phyloP scores from a whole-genome alignment of 2,888 invertebrate genomes.

The Acleris emargana region DNA sequence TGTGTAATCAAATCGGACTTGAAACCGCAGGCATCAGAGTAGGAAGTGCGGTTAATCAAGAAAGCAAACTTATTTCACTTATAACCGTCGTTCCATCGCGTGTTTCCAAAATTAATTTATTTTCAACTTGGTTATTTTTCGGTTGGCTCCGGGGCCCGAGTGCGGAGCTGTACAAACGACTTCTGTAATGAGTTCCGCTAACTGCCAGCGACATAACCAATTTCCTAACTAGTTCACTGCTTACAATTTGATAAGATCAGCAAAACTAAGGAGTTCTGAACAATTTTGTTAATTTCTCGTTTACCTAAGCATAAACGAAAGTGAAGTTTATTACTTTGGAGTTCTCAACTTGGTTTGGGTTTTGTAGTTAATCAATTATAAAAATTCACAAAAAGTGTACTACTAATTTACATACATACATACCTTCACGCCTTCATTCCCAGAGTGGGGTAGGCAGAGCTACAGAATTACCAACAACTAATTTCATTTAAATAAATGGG shows the following conservation, averaged over 20 bases:
- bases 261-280: constrained; percentile 39
- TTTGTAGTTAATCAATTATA: neutral
- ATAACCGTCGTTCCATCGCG: constrained; percentile 71
- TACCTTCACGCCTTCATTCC: no score
- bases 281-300: constrained; percentile 39
- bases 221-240: constrained; percentile 51
- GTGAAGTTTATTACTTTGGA: constrained; percentile 12
- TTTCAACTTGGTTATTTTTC: constrained; percentile 59
- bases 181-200: constrained; percentile 65
- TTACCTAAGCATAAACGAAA: constrained; percentile 14
- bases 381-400: no score
- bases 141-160: constrained; percentile 50
- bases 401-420: no score
- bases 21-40: constrained; percentile 62
- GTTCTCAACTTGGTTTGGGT: neutral
- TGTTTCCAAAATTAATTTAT: constrained; percentile 76
- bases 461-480: no score
- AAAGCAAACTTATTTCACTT: constrained; percentile 68
- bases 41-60: constrained; percentile 63
- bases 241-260: constrained; percentile 49
- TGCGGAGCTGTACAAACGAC: constrained; percentile 65
- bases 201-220: constrained; percentile 62
- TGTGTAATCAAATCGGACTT: constrained; percentile 58
- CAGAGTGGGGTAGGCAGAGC: no score
- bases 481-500: no score